phyloP scores from a whole-genome alignment of 1,140 invertebrate genomes.

The Luehdorfia chinensis region DNA sequence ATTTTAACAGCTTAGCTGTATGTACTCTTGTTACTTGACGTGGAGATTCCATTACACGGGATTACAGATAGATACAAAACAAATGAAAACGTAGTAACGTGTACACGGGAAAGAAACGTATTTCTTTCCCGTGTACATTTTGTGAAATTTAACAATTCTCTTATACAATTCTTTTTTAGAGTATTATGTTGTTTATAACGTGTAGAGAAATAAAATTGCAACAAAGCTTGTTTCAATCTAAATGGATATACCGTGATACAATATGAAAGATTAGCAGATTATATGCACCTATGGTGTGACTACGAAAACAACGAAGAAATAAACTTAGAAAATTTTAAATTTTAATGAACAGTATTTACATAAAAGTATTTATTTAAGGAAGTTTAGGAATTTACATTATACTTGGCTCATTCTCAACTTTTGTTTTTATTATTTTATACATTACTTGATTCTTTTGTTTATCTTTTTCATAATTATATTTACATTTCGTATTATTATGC shows the following conservation, averaged over 20 bases:
- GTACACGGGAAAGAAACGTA: neutral
- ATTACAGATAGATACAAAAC: neutral
- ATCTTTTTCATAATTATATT: too few species aligned
- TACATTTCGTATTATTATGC: too few species aligned
- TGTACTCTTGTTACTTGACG: neutral
- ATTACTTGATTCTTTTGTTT: too few species aligned
- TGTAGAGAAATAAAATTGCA: slow-evolving; percentile 30
- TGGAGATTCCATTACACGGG: slow-evolving; percentile 3
- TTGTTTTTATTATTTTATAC: too few species aligned
- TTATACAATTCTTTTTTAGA: too few species aligned
- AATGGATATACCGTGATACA: slow-evolving; percentile 34
- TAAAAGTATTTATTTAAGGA: too few species aligned
- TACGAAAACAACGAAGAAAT: slow-evolving; percentile 6
- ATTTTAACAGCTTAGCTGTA: neutral
- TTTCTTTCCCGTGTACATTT: neutral
- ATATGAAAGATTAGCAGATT: slow-evolving; percentile 38
- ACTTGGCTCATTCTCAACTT: too few species aligned
- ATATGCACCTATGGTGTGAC: neutral
- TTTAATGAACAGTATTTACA: too few species aligned
- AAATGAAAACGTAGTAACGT: neutral
- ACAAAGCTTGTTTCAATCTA: slow-evolving; percentile 34
- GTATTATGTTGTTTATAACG: slow-evolving; percentile 15
- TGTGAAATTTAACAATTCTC: too few species aligned
- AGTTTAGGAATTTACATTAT: too few species aligned
- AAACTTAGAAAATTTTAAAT: slow-evolving; percentile 13